Evolutionary conservation across 2,888 invertebrate genomes (phyloP), one percentile per base, ranked within the genome.

Genomic region (Ypsolopha sequella): DNA sequence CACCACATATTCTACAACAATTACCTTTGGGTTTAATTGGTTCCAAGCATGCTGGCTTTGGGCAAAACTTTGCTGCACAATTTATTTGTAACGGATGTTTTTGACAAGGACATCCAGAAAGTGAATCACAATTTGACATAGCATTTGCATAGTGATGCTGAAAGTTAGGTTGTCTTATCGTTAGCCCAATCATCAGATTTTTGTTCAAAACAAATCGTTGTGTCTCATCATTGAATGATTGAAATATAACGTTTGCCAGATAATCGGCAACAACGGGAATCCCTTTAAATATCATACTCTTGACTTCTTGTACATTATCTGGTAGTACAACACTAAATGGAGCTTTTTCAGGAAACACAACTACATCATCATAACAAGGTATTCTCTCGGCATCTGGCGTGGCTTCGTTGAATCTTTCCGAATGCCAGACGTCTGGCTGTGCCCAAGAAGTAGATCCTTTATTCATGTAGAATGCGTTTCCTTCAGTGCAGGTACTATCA

Each of bases 341-440:
- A 0, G 68, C 57, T 38, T 71, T 61, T 7, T 41, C 38, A 0
- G 85, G 78, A 53, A 88, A 84, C 34, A 70, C 63, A 0, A 85
- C 87, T 6, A 65, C 59, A 54, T 89, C 88, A 45, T 82, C 72
- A 14, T 61, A 70, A 54, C 88, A 88, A 0, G 88, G 88, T 1
- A 87, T 57, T 56, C 80, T 73, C 54, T 88, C 87, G 0, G 77
- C 65, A 57, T 88, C 84, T 0, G 88, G 88, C 6, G 87, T 78
- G 1, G 88, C 88, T 54, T 76, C 70, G 53, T 79, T 87, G 48
- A 80, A 79, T 45, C 62, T 71, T 1, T 71, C 56, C 0, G 79
- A 80, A 11, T 64, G 70, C 88, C 88, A 89, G 10, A 76, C 80
- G 45, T 75, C 74, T 0, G 82, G 74, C 60, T 82, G 70, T 1